A percentile compares a stretch with the other conserved stretches of the same genome.
Conservation (phyloP, 1,140 invertebrate genomes). For the Asobara japonica region DNA sequence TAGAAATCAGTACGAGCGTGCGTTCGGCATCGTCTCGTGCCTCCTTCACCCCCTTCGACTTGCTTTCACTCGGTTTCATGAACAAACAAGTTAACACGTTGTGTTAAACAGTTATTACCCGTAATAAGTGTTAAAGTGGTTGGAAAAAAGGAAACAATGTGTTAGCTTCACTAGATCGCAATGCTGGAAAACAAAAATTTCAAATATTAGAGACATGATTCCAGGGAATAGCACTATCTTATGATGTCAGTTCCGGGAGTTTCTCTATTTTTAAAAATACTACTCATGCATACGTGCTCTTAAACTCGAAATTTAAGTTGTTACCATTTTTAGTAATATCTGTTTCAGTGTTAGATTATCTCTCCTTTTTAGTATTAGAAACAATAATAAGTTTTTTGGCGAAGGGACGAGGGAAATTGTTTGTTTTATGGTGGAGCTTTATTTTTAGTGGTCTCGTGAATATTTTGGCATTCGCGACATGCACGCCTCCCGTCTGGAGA, state of each 20-base stretch:
- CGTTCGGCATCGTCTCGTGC: conserved; percentile 58
- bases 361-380: too few relatives aligned
- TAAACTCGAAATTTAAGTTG: not conserved
- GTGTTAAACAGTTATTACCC: not conserved
- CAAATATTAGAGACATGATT: not conserved
- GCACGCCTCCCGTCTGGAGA: conserved; percentile 13
- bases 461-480: conserved; percentile 32
- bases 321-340: not conserved
- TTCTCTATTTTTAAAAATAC: conserved; percentile 32
- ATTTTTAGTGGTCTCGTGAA: conserved; percentile 28
- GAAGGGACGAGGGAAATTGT: not conserved
- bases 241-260: conserved; percentile 20
- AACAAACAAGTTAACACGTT: not conserved
- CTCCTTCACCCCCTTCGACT: conserved; percentile 48
- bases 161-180: too few relatives aligned
- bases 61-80: conserved; percentile 7
- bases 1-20: conserved; percentile 63
- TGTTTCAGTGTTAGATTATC: too few relatives aligned
- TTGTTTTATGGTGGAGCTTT: conserved; percentile 1
- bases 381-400: too few relatives aligned
- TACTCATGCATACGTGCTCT: not conserved
- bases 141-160: not conserved
- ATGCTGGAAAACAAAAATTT: too few relatives aligned
- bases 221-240: not conserved
- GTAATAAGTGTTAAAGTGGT: not conserved